A percentile compares a stretch with the other conserved stretches of the same genome.
Evolutionary conservation across 2,797 vertebrate species (phyloP).

Genomic region (Thunnus albacares): DNA sequence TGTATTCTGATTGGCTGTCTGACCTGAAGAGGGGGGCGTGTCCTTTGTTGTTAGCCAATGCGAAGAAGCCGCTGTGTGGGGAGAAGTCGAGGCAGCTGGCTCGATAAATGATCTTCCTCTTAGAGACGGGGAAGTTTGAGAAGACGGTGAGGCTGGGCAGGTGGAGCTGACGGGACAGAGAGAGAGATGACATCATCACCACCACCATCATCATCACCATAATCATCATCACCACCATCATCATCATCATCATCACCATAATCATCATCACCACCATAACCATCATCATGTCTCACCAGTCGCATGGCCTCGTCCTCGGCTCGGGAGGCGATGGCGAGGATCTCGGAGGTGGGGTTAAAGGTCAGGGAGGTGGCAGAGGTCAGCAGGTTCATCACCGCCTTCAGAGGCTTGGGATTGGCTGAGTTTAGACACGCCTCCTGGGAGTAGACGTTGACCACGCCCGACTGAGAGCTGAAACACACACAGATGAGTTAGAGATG

Average conservation of each 20-base stretch:
- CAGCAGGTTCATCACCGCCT: slow-evolving; percentile 93
- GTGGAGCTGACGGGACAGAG: slow-evolving; percentile 87
- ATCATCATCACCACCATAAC: background rate
- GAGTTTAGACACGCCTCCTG: slow-evolving; percentile 90
- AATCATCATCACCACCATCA: background rate
- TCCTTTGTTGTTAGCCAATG: slow-evolving; percentile 93
- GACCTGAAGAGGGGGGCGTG: slow-evolving; percentile 93
- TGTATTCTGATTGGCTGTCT: slow-evolving; percentile 30
- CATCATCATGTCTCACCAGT: slow-evolving; percentile 85
- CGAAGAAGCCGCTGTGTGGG: slow-evolving; percentile 94
- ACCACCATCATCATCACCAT: background rate
- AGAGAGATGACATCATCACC: background rate
- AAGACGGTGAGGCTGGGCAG: slow-evolving; percentile 93
- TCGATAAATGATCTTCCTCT: slow-evolving; percentile 85
- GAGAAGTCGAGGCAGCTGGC: slow-evolving; percentile 92
- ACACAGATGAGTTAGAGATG: too few species aligned
- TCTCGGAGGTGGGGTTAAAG: slow-evolving; percentile 92
- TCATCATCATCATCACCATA: background rate
- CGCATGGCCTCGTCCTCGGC: slow-evolving; percentile 89
- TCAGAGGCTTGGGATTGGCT: slow-evolving; percentile 89
- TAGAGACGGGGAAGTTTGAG: slow-evolving; percentile 92
- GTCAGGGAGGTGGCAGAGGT: slow-evolving; percentile 89
- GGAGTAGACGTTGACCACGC: slow-evolving; percentile 95
- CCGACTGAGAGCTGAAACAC: slow-evolving; percentile 89
- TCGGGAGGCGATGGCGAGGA: slow-evolving; percentile 91